Conservation (phyloP, 1,140 invertebrate genomes). For the Drosophila murphyi region DNA sequence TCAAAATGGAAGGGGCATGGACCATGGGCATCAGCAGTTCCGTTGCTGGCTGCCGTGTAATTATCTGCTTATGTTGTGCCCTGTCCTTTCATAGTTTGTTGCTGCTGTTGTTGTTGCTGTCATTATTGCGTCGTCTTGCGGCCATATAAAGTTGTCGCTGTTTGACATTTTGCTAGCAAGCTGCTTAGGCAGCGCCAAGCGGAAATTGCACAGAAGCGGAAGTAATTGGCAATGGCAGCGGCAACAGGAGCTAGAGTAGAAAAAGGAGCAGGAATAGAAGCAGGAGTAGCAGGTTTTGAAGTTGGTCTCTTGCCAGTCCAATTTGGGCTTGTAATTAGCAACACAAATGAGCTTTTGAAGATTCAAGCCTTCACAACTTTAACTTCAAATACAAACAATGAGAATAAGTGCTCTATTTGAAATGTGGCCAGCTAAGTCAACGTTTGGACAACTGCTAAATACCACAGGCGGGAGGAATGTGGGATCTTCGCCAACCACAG, state of each 20-base stretch:
- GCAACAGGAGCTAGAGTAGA: neutral
- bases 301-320: slow-evolving; percentile 38
- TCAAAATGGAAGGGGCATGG: neutral
- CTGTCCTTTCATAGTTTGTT: slow-evolving; percentile 33
- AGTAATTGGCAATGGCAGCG: slow-evolving; percentile 71
- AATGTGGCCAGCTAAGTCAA: slow-evolving; percentile 39
- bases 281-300: neutral
- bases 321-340: slow-evolving; percentile 74
- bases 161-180: slow-evolving; percentile 68
- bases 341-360: slow-evolving; percentile 61
- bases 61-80: slow-evolving; percentile 74
- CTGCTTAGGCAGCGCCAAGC: slow-evolving; percentile 70
- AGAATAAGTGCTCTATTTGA: slow-evolving; percentile 30
- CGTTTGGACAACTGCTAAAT: slow-evolving; percentile 15
- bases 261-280: neutral
- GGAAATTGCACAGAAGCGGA: slow-evolving; percentile 78
- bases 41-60: slow-evolving; percentile 57
- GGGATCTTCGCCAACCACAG: slow-evolving; percentile 8
- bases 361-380: slow-evolving; percentile 9
- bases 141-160: slow-evolving; percentile 69
- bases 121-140: slow-evolving; percentile 48
- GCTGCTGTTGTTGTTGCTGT: slow-evolving; percentile 18
- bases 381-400: slow-evolving; percentile 35
- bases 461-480: neutral
- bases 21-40: slow-evolving; percentile 29